Evolutionary conservation across 2,113 vertebrate genomes (phyloP).

Genomic region (Centrocercus urophasianus): DNA sequence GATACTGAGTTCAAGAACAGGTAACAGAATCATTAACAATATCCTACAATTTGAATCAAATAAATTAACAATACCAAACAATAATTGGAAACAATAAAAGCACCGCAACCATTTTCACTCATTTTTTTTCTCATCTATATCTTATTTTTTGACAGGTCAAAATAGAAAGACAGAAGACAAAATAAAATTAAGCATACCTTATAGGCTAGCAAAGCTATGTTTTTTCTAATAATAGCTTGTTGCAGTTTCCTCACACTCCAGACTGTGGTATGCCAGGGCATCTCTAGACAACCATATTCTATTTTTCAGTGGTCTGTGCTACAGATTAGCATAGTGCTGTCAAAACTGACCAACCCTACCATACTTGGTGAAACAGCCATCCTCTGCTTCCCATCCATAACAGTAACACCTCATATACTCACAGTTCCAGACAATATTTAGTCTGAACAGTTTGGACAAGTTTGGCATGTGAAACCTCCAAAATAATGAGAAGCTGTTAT

Average conservation of each 20-base stretch:
- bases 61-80: not conserved
- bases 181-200: not conserved
- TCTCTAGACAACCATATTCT: not conserved
- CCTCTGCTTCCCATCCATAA: not conserved
- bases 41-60: not conserved
- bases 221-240: not conserved
- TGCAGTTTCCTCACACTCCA: not conserved
- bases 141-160: not conserved
- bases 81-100: not conserved
- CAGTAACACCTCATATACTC: accelerated
- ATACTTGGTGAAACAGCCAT: not conserved
- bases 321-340: not conserved
- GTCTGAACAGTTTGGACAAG: not conserved
- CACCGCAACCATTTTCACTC: not conserved
- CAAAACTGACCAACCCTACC: not conserved
- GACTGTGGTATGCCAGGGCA: not conserved
- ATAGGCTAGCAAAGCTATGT: not conserved
- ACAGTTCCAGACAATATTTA: not conserved
- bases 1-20: not conserved
- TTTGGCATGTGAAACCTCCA: not conserved
- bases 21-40: not conserved
- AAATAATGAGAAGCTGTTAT: not conserved
- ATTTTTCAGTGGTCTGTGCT: not conserved
- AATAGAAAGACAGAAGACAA: not conserved
- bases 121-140: not conserved